Percentiles rank a stretch among this genome's conserved stretches.
Conservation (phyloP, 23 tunicate genomes). For the Halocynthia aurantium region DNA sequence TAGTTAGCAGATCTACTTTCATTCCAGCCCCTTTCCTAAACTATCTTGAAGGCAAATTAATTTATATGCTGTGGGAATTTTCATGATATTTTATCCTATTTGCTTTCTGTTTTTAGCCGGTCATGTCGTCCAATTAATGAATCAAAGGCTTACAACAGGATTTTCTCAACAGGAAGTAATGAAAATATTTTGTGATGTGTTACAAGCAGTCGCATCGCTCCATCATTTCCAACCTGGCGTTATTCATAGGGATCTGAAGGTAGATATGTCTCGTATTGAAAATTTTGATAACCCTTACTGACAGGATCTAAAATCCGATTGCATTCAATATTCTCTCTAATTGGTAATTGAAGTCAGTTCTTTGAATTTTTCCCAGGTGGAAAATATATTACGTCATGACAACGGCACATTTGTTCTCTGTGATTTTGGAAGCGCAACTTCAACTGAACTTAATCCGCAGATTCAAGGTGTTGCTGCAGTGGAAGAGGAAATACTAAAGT, state of each 20-base stretch:
- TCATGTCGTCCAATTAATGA: slow-evolving; percentile 96
- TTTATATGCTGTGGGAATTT: background rate
- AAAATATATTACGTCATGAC: slow-evolving; percentile 83
- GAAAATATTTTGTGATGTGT: slow-evolving; percentile 94
- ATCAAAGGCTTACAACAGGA: slow-evolving; percentile 45
- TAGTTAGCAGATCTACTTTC: background rate
- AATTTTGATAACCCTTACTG: background rate
- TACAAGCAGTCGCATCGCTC: slow-evolving; percentile 80
- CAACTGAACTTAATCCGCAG: slow-evolving; percentile 54
- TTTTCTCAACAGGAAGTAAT: slow-evolving; percentile 80
- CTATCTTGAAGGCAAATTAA: too few species aligned
- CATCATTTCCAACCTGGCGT: slow-evolving; percentile 83
- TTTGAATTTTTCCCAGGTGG: slow-evolving; percentile 40
- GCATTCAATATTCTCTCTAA: background rate
- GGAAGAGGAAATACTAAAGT: slow-evolving; percentile 95
- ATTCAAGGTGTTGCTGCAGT: slow-evolving; percentile 38
- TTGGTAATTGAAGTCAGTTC: background rate
- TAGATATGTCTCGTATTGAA: slow-evolving; percentile 3
- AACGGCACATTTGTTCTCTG: slow-evolving; percentile 84
- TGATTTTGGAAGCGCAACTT: slow-evolving; percentile 97
- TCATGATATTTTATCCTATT: background rate
- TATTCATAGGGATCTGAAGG: slow-evolving; percentile 92
- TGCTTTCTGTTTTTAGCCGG: slow-evolving; percentile 45
- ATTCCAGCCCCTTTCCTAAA: background rate
- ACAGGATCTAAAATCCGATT: background rate